These are phyloP conservation scores for Ectemnius continuus DNA, from an alignment of 2,888 invertebrate genomes.

Conservation along the genomic window DNA sequence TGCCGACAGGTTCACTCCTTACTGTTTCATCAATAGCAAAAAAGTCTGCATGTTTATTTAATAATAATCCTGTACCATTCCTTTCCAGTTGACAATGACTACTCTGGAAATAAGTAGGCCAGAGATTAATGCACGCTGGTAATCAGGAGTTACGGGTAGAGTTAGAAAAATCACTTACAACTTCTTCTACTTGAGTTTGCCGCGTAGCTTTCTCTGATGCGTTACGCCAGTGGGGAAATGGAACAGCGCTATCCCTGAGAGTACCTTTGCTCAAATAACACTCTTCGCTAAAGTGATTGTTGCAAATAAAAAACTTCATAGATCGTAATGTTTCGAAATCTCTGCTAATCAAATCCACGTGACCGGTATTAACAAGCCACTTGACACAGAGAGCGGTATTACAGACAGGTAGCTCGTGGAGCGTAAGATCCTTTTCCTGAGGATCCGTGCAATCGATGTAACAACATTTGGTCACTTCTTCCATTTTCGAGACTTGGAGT, in stretches of 20 bases:
- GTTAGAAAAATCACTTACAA: too few species aligned
- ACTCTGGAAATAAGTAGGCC: too few species aligned
- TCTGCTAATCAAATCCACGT: conserved; percentile 48
- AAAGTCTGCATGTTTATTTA: too few species aligned
- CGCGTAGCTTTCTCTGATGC: conserved; percentile 9
- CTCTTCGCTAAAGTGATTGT: conserved; percentile 52
- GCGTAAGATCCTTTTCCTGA: conserved; percentile 48
- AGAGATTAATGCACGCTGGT: too few species aligned
- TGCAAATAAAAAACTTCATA: conserved; percentile 52
- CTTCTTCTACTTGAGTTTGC: too few species aligned
- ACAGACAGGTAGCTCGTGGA: conserved; percentile 54
- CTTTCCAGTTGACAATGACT: too few species aligned
- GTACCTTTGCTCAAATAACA: conserved; percentile 53
- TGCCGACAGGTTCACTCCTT: too few species aligned
- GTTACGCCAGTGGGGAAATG: conserved; percentile 47
- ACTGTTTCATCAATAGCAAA: too few species aligned
- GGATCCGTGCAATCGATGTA: conserved; percentile 49
- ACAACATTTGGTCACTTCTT: conserved; percentile 56
- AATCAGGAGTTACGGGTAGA: too few species aligned
- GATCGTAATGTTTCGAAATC: conserved; percentile 46
- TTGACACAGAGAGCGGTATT: conserved; percentile 51
- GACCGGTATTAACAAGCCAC: conserved; percentile 56
- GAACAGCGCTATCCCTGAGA: conserved; percentile 53
- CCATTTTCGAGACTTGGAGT: conserved; percentile 30
- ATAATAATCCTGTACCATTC: too few species aligned